Conservation (phyloP, 2,797 vertebrate genomes). For the Tenualosa thibaudeaui region DNA sequence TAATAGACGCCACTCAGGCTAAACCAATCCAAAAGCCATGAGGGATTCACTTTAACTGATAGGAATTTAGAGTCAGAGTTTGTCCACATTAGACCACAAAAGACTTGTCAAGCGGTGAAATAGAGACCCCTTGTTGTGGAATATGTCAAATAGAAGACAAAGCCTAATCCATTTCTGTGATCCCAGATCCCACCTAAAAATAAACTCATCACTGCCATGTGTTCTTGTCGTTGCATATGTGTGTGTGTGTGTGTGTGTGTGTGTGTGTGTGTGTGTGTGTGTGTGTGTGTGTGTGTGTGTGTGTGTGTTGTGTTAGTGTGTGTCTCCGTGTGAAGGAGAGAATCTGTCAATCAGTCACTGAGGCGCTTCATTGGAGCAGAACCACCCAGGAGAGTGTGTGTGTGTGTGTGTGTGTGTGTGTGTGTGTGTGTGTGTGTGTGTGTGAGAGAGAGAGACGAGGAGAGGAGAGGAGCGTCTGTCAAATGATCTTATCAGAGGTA, state of each 20-base stretch:
- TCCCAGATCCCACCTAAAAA: not conserved
- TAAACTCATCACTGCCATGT: constrained; percentile 18
- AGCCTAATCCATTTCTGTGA: too few species aligned
- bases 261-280: not conserved
- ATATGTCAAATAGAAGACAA: not conserved
- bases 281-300: not conserved
- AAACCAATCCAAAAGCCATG: too few species aligned
- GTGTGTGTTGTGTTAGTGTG: not conserved
- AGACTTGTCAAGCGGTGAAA: not conserved
- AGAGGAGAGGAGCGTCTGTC: not conserved
- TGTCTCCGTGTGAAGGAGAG: not conserved
- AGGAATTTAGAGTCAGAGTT: too few species aligned
- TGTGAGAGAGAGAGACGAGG: not conserved
- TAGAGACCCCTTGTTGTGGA: not conserved
- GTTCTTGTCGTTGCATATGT: not conserved
- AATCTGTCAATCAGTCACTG: constrained; percentile 6
- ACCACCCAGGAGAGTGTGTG: constrained; percentile 4
- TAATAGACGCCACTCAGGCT: too few species aligned
- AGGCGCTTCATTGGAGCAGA: constrained; percentile 11
- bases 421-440: not conserved
- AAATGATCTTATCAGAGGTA: not conserved
- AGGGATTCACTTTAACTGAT: too few species aligned
- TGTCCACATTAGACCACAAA: not conserved
- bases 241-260: not conserved
- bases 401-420: not conserved